Conservation (phyloP, 2,888 invertebrate species). For the Dynastes maya region DNA sequence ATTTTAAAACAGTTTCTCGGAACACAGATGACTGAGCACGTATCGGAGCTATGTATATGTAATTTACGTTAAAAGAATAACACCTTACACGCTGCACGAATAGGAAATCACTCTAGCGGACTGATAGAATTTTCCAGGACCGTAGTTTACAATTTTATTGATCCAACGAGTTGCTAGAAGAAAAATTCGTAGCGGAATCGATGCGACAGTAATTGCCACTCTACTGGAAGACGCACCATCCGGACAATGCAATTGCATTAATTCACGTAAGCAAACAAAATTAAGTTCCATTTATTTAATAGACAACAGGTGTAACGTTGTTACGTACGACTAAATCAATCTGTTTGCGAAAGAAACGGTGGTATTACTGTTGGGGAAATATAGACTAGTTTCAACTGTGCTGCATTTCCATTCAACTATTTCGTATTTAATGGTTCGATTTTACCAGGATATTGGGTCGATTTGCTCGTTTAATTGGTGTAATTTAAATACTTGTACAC, state of each 20-base stretch:
- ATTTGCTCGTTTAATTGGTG: constrained; percentile 28
- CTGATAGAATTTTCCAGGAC: constrained; percentile 16
- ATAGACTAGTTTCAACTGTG: no score
- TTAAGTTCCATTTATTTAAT: constrained; percentile 35
- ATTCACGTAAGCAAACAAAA: constrained; percentile 16
- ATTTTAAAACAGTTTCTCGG: constrained; percentile 27
- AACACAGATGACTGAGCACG: constrained; percentile 18
- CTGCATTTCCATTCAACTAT: background rate
- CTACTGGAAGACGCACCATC: constrained; percentile 3
- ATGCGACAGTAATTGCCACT: constrained; percentile 16
- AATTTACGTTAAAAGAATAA: constrained; percentile 45
- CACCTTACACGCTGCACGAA: background rate
- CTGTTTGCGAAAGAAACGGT: no score
- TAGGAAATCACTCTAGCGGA: constrained; percentile 34
- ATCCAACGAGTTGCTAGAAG: background rate
- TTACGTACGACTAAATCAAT: no score
- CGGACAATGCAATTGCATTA: constrained; percentile 24
- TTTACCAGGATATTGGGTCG: constrained; percentile 27
- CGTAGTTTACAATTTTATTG: constrained; percentile 21
- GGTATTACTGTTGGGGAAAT: no score
- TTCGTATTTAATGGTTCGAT: constrained; percentile 16
- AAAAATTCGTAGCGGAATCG: constrained; percentile 15
- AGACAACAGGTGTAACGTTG: constrained; percentile 30
- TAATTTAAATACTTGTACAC: constrained; percentile 15
- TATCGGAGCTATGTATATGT: constrained; percentile 5